Conservation (phyloP, 2,113 vertebrate genomes). For the Actinemys pallida region DNA sequence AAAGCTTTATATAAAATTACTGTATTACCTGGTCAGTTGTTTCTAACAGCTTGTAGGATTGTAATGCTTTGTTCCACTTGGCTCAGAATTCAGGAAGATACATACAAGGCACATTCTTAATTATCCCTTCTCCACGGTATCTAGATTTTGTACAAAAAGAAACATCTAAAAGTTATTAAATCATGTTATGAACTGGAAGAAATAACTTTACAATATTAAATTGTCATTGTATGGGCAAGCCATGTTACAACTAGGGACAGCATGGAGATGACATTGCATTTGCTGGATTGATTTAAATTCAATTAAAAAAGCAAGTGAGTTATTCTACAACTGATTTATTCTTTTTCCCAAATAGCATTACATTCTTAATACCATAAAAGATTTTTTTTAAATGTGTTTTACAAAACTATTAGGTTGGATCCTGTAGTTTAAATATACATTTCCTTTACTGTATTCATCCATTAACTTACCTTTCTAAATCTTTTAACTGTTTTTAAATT, state of each 20-base stretch:
- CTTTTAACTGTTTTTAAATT: no score
- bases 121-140: constrained; percentile 69
- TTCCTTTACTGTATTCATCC: neutral
- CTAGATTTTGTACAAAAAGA: constrained; percentile 39
- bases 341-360: neutral
- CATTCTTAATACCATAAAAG: neutral
- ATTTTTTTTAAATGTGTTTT: neutral
- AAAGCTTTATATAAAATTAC: no score
- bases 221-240: neutral
- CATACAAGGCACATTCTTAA: neutral
- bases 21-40: no score
- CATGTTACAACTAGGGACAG: constrained; percentile 1
- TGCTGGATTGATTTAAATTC: neutral
- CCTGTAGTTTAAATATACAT: no score
- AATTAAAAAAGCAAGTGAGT: neutral
- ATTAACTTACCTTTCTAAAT: neutral
- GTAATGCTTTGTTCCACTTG: no score
- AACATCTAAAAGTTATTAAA: constrained; percentile 23
- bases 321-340: neutral
- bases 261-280: neutral
- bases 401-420: no score
- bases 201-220: neutral
- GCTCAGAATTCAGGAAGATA: no score
- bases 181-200: constrained; percentile 1
- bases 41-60: no score